Percentiles rank a stretch among this genome's conserved stretches.
These are phyloP conservation scores for Sycophaga agraensis DNA, from an alignment of 1,140 invertebrate species.

Conservation along the genomic window DNA sequence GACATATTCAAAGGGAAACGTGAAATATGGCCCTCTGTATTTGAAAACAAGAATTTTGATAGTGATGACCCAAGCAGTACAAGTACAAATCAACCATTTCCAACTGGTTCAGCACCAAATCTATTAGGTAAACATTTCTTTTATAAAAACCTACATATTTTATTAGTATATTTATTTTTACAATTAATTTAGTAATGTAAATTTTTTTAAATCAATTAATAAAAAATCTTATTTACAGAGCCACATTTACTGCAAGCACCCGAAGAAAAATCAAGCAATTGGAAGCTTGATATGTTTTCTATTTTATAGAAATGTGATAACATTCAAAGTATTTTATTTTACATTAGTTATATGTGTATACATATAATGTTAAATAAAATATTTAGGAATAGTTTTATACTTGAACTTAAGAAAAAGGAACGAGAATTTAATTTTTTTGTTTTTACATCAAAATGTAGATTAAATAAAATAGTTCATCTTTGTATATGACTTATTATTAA, in stretches of 20 bases:
- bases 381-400: background rate
- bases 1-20: conserved; percentile 39
- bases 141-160: background rate
- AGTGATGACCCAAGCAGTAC: background rate
- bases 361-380: background rate
- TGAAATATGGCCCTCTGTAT: conserved; percentile 46
- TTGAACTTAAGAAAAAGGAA: no score
- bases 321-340: conserved; percentile 1
- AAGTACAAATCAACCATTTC: background rate
- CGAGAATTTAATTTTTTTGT: background rate
- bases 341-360: background rate
- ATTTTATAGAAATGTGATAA: conserved; percentile 1
- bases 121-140: conserved; percentile 38
- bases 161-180: no score
- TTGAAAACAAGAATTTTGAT: background rate
- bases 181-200: background rate
- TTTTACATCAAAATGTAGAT: conserved; percentile 1
- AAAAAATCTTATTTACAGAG: conserved; percentile 44
- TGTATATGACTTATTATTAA: background rate
- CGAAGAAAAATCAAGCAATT: conserved; percentile 32
- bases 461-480: background rate
- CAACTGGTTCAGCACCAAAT: conserved; percentile 31
- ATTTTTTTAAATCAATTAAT: background rate
- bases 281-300: conserved; percentile 42
- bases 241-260: conserved; percentile 42